Conservation (phyloP, 2,113 vertebrate genomes). For the Lasiurus cinereus region DNA sequence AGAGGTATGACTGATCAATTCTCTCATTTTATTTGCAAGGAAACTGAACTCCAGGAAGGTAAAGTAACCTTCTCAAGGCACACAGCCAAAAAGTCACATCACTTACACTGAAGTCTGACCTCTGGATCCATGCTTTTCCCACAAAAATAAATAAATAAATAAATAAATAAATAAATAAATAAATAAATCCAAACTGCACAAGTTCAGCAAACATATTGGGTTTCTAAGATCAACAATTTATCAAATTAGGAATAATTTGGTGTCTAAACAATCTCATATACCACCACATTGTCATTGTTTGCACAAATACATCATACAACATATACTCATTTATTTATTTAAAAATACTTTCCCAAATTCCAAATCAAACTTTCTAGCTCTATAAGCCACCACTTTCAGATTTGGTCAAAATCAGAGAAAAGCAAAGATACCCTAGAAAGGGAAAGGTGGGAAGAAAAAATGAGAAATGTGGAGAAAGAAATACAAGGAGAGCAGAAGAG, state of each 20-base stretch:
- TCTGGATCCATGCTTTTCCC: background rate
- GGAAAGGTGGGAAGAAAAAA: background rate
- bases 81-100: background rate
- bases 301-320: background rate
- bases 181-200: background rate
- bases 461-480: background rate
- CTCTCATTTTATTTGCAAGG: constrained; percentile 4
- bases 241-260: background rate
- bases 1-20: background rate
- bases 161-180: background rate
- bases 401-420: constrained; percentile 37
- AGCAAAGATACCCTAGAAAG: background rate
- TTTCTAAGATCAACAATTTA: background rate
- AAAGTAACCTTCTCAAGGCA: constrained; percentile 29
- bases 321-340: background rate
- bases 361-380: background rate
- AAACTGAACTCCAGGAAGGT: constrained; percentile 21
- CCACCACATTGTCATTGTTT: background rate
- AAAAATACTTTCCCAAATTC: constrained; percentile 15
- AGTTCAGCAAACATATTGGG: background rate
- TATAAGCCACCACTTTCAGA: background rate
- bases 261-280: background rate
- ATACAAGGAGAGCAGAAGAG: background rate
- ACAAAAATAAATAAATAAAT: background rate
- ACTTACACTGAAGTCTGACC: background rate